Evolutionary conservation across 2,113 vertebrate species (phyloP), one percentile per base, ranked within the genome.

Genomic region (Leiothrix lutea): DNA sequence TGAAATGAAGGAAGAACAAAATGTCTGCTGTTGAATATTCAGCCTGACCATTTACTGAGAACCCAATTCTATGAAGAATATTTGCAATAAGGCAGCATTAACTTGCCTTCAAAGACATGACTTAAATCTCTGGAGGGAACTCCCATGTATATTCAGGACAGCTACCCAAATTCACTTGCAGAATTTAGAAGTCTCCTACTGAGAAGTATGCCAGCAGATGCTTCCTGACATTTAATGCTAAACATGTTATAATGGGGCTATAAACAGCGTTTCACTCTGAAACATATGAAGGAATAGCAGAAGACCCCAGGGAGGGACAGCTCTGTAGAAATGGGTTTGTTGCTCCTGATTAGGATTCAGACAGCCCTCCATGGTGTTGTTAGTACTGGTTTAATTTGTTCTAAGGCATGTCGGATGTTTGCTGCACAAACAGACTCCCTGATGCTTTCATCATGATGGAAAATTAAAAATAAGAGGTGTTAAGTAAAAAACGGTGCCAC

Each of bases 181-280:
- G 78, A 90, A 95, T 87, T 85, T 79, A 89, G 80, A 95, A 67
- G 44, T 78, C 70, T 94, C 80, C 73, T 61, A 54, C 86, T 72
- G 84, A 95, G 80, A 80, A 94, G 94, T 79, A 62, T 72, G 66
- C 58, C 74, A 95, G 89, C 94, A 95, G 93, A 95, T 92, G 91
- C 80, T 94, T 94, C 80, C 89, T 96, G 93, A 92, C 62, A 72
- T 89, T 95, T 94, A 82, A 85, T 66, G 78, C 57, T 91, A 92
- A 95, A 87, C 80, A 91, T 77, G 61, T 69, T 84, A 36, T 92
- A 92, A 96, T 88, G 83, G 93, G 60, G 65, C 72, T 96, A 90
- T 95, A 95, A 96, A 95, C 80, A 92, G 64, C 65, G 47, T 88
- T 95, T 94, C 89, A 65, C 28, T 94, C 66, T 2, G 10, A 91